These are phyloP conservation scores for Harpagus bidentatus DNA, from an alignment of 2,113 vertebrate species.

Conservation along the genomic window DNA sequence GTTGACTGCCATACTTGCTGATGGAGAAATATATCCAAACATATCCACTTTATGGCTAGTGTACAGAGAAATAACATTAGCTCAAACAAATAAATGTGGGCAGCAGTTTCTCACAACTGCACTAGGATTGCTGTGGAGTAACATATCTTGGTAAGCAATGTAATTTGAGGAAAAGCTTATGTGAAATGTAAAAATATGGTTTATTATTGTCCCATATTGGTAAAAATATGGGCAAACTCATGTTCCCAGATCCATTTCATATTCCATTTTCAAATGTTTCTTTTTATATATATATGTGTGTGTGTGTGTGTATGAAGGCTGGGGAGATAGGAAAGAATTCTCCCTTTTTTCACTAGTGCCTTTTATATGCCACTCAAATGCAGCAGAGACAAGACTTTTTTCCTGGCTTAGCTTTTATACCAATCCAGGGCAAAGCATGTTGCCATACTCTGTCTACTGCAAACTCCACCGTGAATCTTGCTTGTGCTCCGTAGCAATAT, in stretches of 20 bases:
- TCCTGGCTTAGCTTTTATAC: neutral
- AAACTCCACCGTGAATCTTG: neutral
- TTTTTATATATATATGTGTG: neutral
- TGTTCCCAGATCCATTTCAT: neutral
- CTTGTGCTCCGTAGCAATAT: neutral
- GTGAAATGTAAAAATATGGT: neutral
- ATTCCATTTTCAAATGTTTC: neutral
- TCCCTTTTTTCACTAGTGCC: neutral
- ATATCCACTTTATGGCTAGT: neutral
- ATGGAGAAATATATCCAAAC: neutral
- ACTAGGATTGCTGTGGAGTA: neutral
- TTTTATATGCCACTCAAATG: neutral
- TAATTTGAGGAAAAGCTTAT: neutral
- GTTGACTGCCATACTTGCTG: neutral
- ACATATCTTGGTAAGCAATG: neutral
- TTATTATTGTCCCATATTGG: neutral
- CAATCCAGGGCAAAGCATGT: neutral
- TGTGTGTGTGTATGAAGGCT: neutral
- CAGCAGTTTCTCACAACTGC: neutral
- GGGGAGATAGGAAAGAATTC: neutral
- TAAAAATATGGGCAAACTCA: neutral
- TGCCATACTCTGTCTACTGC: neutral
- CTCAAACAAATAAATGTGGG: neutral
- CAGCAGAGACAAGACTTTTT: neutral
- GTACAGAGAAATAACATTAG: neutral